A percentile compares a stretch with the other conserved stretches of the same genome.
phyloP scores from a whole-genome alignment of 1,140 invertebrate species.

The Ctenoplectra terminalis region DNA sequence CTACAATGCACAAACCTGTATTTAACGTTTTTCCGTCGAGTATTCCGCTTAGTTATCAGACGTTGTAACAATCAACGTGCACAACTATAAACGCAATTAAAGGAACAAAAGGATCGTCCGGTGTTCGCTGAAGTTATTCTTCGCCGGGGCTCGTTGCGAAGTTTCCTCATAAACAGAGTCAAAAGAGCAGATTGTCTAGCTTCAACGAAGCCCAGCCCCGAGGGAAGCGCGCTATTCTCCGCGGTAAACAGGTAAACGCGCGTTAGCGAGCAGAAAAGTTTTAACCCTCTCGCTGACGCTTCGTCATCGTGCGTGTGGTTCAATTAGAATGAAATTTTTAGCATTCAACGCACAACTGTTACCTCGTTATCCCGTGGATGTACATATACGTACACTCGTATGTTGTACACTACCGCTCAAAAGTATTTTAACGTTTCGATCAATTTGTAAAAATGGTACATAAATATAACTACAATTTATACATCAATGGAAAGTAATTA shows the following conservation, averaged over 20 bases:
- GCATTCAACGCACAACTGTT: neutral
- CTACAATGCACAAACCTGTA: neutral
- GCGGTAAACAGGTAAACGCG: neutral
- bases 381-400: no score
- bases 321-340: constrained; percentile 27
- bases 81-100: constrained; percentile 12
- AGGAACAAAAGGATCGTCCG: constrained; percentile 11
- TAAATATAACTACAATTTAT: no score
- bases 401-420: no score
- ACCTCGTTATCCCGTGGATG: neutral
- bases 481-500: no score
- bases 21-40: neutral
- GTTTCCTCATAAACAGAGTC: constrained; percentile 11
- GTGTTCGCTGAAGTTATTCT: constrained; percentile 6
- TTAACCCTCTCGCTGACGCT: neutral
- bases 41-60: neutral
- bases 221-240: neutral
- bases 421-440: no score
- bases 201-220: neutral
- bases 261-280: neutral
- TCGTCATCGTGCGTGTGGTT: neutral
- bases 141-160: neutral
- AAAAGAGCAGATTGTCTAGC: neutral
- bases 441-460: no score
- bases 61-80: neutral